Evolutionary conservation across 2,888 invertebrate species (phyloP), one percentile per base, ranked within the genome.

Genomic region (Lycophotia porphyrea): DNA sequence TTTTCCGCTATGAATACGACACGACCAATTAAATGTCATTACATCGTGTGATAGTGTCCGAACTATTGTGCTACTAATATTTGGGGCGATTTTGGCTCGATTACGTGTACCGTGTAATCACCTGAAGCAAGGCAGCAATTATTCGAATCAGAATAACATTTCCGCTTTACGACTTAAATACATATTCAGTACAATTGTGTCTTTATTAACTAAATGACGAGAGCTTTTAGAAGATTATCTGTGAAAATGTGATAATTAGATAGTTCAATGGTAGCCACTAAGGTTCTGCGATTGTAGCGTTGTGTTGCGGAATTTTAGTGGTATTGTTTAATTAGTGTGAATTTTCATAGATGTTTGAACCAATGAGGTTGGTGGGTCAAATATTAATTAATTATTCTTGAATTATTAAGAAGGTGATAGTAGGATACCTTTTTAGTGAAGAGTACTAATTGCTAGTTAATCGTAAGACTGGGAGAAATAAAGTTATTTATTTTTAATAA

Each of bases 11-110:
- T 90, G 88, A 91, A 92, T 89, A 88, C 89, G 90, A 91, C 91
- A 90, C 87, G 85, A 88, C 85, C 92, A 93, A 93, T 94, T 93
- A 93, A 91, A 92, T 89, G 81, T 89, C 90, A 92, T 93, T 92
- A 92, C 87, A 86, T 78, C 71, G 85, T 86, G 87, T 84, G 85
- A 91, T 91, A 90, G 91, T 88, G 84, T 90, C 87, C 89, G 84
- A 84, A 83, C 90, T 83, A 91, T 92, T 93, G 92, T 92, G 82
- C 81, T 86, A 86, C 74, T 83, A 87, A 88, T 87, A 90, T 88
- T 88, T 87, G 76, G 87, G 88, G 85, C 76, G 85, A 89, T 89
- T 91, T 91, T 84, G 86, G 81, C 74, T 84, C 86, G 89, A 88
- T 90, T 90, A 89, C 90, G 89, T 88, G 86, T 79, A 89, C 88